phyloP scores from a whole-genome alignment of 53 echinoderm and acorn worm species.

The Henricia sp. region DNA sequence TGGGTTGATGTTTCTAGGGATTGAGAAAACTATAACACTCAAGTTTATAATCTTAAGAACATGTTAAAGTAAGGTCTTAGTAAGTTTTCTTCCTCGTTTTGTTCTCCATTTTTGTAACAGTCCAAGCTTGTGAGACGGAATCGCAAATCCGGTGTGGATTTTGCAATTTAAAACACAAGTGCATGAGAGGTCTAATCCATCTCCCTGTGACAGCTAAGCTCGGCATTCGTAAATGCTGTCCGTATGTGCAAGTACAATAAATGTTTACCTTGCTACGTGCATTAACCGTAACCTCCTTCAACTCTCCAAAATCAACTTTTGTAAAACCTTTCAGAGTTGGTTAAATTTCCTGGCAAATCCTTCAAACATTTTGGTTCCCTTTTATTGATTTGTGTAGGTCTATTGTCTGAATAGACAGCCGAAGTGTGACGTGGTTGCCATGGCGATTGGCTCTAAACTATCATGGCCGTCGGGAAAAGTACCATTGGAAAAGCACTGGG shows the following conservation, averaged over 20 bases:
- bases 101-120: not conserved
- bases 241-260: not conserved
- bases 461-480: too few species aligned
- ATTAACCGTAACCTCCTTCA: too few species aligned
- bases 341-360: too few species aligned
- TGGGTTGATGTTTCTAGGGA: not conserved
- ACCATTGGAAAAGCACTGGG: too few species aligned
- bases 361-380: too few species aligned
- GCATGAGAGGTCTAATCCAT: conserved; percentile 18
- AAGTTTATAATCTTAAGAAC: conserved; percentile 41
- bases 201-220: conserved; percentile 3
- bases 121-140: conserved; percentile 19
- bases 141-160: conserved; percentile 34
- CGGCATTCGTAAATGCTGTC: not conserved
- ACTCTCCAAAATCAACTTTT: too few species aligned
- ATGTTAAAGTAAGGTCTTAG: conserved; percentile 17
- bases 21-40: not conserved
- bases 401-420: too few species aligned
- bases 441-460: too few species aligned
- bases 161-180: conserved; percentile 44
- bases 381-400: too few species aligned
- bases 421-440: too few species aligned
- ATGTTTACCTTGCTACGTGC: not conserved
- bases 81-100: not conserved
- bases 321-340: too few species aligned